Percentiles rank a stretch among this genome's conserved stretches.
Evolutionary conservation across 2,888 invertebrate species (phyloP).

Genomic region (Thumatha senex): DNA sequence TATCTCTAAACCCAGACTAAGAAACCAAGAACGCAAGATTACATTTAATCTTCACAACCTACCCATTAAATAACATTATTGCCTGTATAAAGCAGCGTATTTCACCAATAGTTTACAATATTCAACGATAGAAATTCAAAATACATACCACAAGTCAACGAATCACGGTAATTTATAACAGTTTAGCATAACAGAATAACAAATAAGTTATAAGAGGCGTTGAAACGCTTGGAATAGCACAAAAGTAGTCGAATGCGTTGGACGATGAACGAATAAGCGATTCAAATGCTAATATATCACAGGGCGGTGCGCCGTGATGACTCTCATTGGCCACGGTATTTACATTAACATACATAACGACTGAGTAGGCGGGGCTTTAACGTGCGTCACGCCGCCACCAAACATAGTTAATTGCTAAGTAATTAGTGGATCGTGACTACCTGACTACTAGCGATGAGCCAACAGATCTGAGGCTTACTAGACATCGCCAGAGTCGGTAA

Average conservation of each 20-base stretch:
- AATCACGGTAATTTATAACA: constrained; percentile 62
- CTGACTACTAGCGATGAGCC: constrained; percentile 45
- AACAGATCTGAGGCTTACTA: constrained; percentile 33
- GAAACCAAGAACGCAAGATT: constrained; percentile 46
- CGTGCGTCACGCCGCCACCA: constrained; percentile 69
- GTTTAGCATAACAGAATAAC: constrained; percentile 58
- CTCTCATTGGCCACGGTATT: constrained; percentile 76
- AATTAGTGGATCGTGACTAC: constrained; percentile 74
- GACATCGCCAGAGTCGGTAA: constrained; percentile 3
- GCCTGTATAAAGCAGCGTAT: constrained; percentile 55
- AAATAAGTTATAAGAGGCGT: constrained; percentile 54
- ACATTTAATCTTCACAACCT: constrained; percentile 53
- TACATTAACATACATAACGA: constrained; percentile 77
- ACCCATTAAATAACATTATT: constrained; percentile 42
- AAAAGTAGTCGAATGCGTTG: constrained; percentile 52
- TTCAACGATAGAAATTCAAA: constrained; percentile 43
- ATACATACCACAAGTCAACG: constrained; percentile 47
- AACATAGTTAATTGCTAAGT: constrained; percentile 72
- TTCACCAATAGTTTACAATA: constrained; percentile 50
- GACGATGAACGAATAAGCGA: constrained; percentile 71
- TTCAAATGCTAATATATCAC: constrained; percentile 83
- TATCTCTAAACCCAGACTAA: constrained; percentile 5
- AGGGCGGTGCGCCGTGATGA: constrained; percentile 70
- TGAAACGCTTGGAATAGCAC: constrained; percentile 66
- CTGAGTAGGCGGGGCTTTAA: constrained; percentile 65